phyloP scores from a whole-genome alignment of 2,888 invertebrate species.

The Calameuta pallipes region DNA sequence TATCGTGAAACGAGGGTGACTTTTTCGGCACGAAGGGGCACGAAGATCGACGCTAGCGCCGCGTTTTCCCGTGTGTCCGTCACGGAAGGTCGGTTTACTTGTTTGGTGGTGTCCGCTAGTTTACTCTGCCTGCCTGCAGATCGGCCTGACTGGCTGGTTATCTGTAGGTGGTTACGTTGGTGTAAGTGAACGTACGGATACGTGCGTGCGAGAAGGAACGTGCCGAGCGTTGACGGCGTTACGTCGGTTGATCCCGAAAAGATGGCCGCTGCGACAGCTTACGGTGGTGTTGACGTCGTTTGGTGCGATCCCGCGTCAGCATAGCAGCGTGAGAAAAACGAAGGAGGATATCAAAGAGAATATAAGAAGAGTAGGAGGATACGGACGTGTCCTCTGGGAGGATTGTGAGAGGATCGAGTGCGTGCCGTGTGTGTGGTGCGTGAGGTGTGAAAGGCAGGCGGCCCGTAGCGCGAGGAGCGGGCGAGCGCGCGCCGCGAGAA shows the following conservation, averaged over 20 bases:
- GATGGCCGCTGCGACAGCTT: constrained; percentile 65
- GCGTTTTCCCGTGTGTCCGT: no score
- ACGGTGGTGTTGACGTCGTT: constrained; percentile 63
- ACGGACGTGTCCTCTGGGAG: constrained; percentile 26
- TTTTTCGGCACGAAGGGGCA: no score
- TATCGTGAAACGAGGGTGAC: no score
- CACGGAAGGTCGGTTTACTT: no score
- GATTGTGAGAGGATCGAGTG: constrained; percentile 8
- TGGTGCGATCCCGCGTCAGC: constrained; percentile 54
- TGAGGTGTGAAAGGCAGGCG: constrained; percentile 16
- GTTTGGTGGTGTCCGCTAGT: no score
- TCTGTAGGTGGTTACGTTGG: background rate
- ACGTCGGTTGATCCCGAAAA: constrained; percentile 45
- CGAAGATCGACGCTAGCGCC: no score
- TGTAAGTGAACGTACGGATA: background rate
- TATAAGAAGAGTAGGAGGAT: constrained; percentile 18
- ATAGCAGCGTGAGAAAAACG: constrained; percentile 50
- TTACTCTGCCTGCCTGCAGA: background rate
- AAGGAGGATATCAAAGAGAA: constrained; percentile 27
- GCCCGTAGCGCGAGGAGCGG: background rate
- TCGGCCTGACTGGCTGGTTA: background rate
- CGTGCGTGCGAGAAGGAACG: constrained; percentile 14
- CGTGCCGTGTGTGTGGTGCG: constrained; percentile 9
- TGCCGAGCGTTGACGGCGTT: constrained; percentile 29
- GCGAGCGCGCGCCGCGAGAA: constrained; percentile 15